Evolutionary conservation across 2,113 vertebrate genomes (phyloP).

Genomic region (Paradoxurus hermaphroditus): DNA sequence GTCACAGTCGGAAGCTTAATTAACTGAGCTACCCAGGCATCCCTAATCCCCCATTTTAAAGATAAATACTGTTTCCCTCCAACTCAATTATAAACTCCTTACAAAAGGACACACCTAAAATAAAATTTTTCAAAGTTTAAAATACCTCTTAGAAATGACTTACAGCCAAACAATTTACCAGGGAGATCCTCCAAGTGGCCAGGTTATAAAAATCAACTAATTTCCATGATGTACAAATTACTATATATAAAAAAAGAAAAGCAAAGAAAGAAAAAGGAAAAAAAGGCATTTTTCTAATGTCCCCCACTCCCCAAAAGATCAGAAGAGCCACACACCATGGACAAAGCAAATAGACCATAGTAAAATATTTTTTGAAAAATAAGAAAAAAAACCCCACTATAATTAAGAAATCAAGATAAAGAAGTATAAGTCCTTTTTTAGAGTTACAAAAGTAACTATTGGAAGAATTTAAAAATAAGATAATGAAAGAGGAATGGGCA

Average conservation of each 20-base stretch:
- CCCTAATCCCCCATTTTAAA: not conserved
- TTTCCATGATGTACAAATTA: not conserved
- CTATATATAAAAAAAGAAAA: no score
- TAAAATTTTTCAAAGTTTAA: not conserved
- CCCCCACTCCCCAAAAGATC: not conserved
- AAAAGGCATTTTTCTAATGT: not conserved
- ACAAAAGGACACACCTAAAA: not conserved
- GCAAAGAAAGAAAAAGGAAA: not conserved
- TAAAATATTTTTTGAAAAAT: not conserved
- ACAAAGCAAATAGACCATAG: not conserved
- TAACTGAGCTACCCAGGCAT: no score
- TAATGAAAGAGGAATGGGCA: not conserved
- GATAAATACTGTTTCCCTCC: not conserved
- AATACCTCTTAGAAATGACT: not conserved
- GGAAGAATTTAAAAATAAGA: not conserved
- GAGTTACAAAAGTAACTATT: not conserved
- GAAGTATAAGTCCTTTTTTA: not conserved
- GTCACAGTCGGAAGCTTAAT: no score
- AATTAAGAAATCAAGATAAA: not conserved
- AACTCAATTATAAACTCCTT: not conserved
- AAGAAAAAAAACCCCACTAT: not conserved
- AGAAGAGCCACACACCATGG: not conserved
- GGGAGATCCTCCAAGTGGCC: not conserved
- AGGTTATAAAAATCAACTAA: not conserved
- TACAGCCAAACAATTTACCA: not conserved